Conservation (phyloP, 2,113 vertebrate species). For the Pelobates fuscus region DNA sequence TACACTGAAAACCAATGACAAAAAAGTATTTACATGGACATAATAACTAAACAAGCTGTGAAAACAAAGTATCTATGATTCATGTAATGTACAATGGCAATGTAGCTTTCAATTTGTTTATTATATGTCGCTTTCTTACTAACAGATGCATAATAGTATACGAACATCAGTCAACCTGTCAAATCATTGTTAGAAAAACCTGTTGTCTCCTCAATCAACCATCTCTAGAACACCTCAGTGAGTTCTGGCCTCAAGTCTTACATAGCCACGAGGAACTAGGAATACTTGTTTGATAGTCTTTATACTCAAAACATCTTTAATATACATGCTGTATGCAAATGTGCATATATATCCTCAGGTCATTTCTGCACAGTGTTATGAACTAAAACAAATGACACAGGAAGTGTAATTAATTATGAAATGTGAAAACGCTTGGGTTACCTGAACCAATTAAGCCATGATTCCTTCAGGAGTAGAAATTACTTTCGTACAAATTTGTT, state of each 20-base stretch:
- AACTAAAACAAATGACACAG: conserved; percentile 48
- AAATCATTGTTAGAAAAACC: conserved; percentile 26
- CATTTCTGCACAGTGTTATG: conserved; percentile 42
- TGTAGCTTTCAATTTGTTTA: conserved; percentile 12
- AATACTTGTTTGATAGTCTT: conserved; percentile 11
- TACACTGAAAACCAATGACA: no score
- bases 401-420: conserved; percentile 48
- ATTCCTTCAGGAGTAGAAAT: conserved; percentile 45
- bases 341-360: conserved; percentile 29
- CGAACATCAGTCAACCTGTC: conserved; percentile 22
- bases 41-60: no score
- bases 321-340: conserved; percentile 43
- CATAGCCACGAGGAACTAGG: conserved; percentile 2
- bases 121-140: conserved; percentile 12
- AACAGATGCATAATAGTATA: conserved; percentile 35
- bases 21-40: no score
- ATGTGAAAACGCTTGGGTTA: conserved; percentile 42
- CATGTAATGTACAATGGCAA: not conserved
- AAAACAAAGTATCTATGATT: no score
- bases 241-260: conserved; percentile 22
- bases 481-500: conserved; percentile 41
- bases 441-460: conserved; percentile 44
- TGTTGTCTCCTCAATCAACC: conserved; percentile 30
- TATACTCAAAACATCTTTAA: conserved; percentile 4
- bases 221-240: not conserved